Base-by-base conservation (phyloP, 2,888 invertebrate genomes). In the Trypoxylon attenuatum region DNA sequence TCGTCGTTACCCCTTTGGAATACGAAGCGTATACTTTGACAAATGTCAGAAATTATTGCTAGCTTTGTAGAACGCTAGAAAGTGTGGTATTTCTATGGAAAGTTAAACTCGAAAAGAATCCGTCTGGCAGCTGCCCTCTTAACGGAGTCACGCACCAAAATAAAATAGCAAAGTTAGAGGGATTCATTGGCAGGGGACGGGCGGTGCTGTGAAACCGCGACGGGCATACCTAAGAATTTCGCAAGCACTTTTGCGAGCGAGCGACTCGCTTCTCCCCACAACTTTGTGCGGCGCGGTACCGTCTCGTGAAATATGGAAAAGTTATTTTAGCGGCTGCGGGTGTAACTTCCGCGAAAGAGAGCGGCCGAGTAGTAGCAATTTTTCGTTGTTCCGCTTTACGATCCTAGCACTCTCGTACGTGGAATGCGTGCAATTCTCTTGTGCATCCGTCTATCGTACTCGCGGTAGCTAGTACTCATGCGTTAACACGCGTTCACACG, bases 231-330 rank as follows among this genome's bases (percentile, higher is more conserved):
- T 13, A 42, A 43, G n/a, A 61, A 43, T 66, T 27, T 57, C 49
- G 50, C 27, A 50, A 52, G 62, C 16, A 27, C 23, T 19, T 21
- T 5, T 23, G 25, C 43, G 15, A 19, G n/a, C 5, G 8, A 23
- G 8, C 39, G 21, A 13, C 41, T 21, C 15, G 15, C 18, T 33
- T 23, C 27, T 46, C 29, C 22, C 8, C 25, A 16, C 41, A 2
- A 23, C 53, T 10, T 18, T 27, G 22, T 47, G 25, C 19, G 15
- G 22, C 29, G 5, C 25, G n/a, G n/a, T n/a, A n/a, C n/a, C n/a
- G n/a, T n/a, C n/a, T 33, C 42, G 22, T 27, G 60, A 54, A 67
- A 69, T 51, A 69, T 51, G 57, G 49, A 47, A 43, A 56, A 57
- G 68, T 53, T 53, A 54, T 66, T 66, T 53, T n/a, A 50, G 27